These are phyloP conservation scores for Bombylius discolor DNA, from an alignment of 2,888 invertebrate species.

Conservation along the genomic window DNA sequence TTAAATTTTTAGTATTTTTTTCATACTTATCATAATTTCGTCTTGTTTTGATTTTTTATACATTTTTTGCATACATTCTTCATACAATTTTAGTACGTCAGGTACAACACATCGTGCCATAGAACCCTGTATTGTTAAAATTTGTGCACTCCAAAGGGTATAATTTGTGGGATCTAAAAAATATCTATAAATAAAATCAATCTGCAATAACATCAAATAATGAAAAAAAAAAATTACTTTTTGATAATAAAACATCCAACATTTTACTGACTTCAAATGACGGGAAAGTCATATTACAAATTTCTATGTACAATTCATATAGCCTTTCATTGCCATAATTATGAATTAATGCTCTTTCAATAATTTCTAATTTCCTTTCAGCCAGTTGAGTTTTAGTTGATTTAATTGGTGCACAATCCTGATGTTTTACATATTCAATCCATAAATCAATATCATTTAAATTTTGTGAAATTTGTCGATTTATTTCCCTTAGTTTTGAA, in stretches of 20 bases:
- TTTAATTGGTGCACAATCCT: slow-evolving; percentile 34
- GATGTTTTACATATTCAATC: slow-evolving; percentile 47
- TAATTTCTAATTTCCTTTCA: slow-evolving; percentile 47
- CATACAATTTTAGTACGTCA: slow-evolving; percentile 44
- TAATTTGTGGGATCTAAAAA: slow-evolving; percentile 25
- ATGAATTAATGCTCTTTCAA: slow-evolving; percentile 45
- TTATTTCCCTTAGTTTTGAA: slow-evolving; percentile 40
- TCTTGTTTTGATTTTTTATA: slow-evolving; percentile 20
- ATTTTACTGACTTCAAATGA: slow-evolving; percentile 44
- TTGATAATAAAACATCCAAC: slow-evolving; percentile 37
- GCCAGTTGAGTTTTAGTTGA: slow-evolving; percentile 27
- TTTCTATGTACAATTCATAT: slow-evolving; percentile 32
- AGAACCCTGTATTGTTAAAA: slow-evolving; percentile 37
- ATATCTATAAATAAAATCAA: neutral
- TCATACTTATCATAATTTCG: slow-evolving; percentile 16
- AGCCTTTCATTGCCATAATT: slow-evolving; percentile 43
- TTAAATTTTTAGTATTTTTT: neutral
- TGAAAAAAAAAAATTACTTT: slow-evolving; percentile 29
- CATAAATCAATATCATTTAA: slow-evolving; percentile 44
- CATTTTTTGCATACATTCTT: slow-evolving; percentile 34
- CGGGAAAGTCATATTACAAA: slow-evolving; percentile 40
- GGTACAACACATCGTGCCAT: slow-evolving; percentile 50
- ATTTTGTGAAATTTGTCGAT: slow-evolving; percentile 39
- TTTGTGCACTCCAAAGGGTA: slow-evolving; percentile 30
- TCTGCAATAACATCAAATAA: neutral